Base-by-base conservation (phyloP, 2,888 invertebrate species). In the Andrena fulva region DNA sequence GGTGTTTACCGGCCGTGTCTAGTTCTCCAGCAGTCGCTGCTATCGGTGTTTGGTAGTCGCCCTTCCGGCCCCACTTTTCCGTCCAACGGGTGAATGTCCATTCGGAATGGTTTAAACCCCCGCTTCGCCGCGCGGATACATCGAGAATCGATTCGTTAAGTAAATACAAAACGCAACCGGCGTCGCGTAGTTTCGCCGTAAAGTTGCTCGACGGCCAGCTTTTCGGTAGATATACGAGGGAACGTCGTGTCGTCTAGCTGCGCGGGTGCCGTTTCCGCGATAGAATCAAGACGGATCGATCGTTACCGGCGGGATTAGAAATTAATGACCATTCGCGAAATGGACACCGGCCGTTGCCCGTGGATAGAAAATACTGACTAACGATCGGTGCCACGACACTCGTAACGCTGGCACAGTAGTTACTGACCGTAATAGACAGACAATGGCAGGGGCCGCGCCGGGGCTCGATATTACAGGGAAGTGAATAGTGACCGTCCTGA, bases 381-480 rank as follows among this genome's bases (percentile, higher is more conserved):
- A 71, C 56, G 76, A 64, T 31, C 27, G 42, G 42, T 35, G 71
- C 50, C 24, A 56, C 56, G 48, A 63, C 67, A 62, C 60, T 56
- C 50, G 71, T 66, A 73, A 76, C 74, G 73, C 20, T 29, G 62
- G 67, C 48, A 64, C 82, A 68, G 77, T 85, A 87, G 86, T 85
- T 87, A 87, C 87, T 85, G 87, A 82, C 85, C 78, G 80, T 87
- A 87, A 87, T 82, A 69, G 80, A 80, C 85, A 69, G 82, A 73
- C 85, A 86, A 87, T 87, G 75, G 82, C 60, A 80, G 82, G 52
- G 63, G 77, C 69, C 42, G 42, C 12, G 16, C 4, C 75, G 59
- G 66, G 75, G 33, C 63, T 74, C 73, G 85, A 85, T 85, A 87
- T 85, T 84, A 60, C 74, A 7, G 66, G 52, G 69, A 66, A 76